phyloP scores from a whole-genome alignment of 2,797 vertebrate genomes.

The Periophthalmus magnuspinnatus region DNA sequence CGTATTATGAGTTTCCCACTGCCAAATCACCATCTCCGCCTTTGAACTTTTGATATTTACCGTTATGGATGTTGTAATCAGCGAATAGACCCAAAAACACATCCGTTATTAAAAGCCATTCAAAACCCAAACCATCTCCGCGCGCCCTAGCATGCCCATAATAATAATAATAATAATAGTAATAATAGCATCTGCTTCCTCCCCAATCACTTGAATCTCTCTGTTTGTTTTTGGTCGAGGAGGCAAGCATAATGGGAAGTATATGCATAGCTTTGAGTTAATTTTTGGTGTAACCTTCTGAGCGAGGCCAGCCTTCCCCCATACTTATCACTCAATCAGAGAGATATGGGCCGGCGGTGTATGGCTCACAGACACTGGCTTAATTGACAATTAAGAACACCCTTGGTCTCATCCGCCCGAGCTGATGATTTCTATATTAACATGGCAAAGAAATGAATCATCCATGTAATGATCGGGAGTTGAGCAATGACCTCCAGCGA shows the following conservation, averaged over 20 bases:
- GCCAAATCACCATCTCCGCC: slow-evolving; percentile 34
- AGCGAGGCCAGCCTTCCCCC: slow-evolving; percentile 29
- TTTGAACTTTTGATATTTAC: slow-evolving; percentile 27
- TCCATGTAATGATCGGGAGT: slow-evolving; percentile 43
- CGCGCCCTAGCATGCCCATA: slow-evolving; percentile 27
- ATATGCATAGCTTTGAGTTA: slow-evolving; percentile 47
- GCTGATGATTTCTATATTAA: slow-evolving; percentile 64
- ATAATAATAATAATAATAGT: slow-evolving; percentile 33
- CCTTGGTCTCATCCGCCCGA: slow-evolving; percentile 52
- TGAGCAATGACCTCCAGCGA: slow-evolving; percentile 41
- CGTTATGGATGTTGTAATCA: slow-evolving; percentile 35
- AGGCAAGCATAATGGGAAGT: slow-evolving; percentile 41
- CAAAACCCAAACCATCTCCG: slow-evolving; percentile 17
- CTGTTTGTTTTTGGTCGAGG: slow-evolving; percentile 39
- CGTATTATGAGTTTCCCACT: slow-evolving; percentile 22
- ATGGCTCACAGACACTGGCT: slow-evolving; percentile 41
- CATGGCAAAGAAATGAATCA: slow-evolving; percentile 52
- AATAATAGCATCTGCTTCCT: neutral
- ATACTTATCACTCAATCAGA: slow-evolving; percentile 51
- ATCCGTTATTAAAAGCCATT: slow-evolving; percentile 33
- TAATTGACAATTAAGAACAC: slow-evolving; percentile 70
- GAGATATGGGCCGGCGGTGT: slow-evolving; percentile 35
- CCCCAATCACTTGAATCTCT: slow-evolving; percentile 22
- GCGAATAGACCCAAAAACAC: slow-evolving; percentile 20
- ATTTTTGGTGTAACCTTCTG: slow-evolving; percentile 33